Percentiles rank a stretch among this genome's conserved stretches.
phyloP scores from a whole-genome alignment of 2,888 invertebrate species.

The Thelaira solivaga region DNA sequence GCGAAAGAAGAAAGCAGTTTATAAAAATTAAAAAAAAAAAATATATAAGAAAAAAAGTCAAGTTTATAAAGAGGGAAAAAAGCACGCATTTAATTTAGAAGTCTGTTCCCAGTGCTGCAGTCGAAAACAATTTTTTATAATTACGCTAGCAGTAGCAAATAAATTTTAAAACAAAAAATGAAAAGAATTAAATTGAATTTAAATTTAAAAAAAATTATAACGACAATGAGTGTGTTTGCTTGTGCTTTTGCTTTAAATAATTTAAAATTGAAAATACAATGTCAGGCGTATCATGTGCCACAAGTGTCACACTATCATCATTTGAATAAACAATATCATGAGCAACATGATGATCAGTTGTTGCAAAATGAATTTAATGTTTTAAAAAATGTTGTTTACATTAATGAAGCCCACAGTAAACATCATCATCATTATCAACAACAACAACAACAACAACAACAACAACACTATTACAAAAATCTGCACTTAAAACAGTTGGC shows the following conservation, averaged over 20 bases:
- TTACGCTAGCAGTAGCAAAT: constrained; percentile 25
- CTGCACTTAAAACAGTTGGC: constrained; percentile 5
- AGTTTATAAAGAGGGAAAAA: constrained; percentile 46
- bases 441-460: not conserved
- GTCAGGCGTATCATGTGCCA: not conserved
- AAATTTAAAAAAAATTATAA: not conserved
- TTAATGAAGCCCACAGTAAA: too few relatives aligned
- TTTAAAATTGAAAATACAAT: not conserved
- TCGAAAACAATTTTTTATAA: constrained; percentile 16
- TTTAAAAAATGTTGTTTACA: too few relatives aligned
- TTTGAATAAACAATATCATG: too few relatives aligned
- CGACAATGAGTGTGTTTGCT: too few relatives aligned
- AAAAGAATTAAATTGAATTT: constrained; percentile 21
- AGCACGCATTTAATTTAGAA: constrained; percentile 41
- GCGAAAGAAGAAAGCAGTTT: not conserved
- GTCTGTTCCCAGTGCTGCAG: constrained; percentile 47
- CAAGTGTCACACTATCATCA: not conserved
- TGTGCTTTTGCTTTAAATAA: not conserved
- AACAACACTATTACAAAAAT: constrained; percentile 8
- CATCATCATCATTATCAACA: not conserved
- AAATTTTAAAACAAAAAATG: not conserved
- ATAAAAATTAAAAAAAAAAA: not conserved
- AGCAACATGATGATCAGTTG: too few relatives aligned
- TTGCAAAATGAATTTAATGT: too few relatives aligned
- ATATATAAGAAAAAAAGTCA: not conserved